Base-by-base conservation (phyloP, 2,888 invertebrate species). In the Campoplex nolae region DNA sequence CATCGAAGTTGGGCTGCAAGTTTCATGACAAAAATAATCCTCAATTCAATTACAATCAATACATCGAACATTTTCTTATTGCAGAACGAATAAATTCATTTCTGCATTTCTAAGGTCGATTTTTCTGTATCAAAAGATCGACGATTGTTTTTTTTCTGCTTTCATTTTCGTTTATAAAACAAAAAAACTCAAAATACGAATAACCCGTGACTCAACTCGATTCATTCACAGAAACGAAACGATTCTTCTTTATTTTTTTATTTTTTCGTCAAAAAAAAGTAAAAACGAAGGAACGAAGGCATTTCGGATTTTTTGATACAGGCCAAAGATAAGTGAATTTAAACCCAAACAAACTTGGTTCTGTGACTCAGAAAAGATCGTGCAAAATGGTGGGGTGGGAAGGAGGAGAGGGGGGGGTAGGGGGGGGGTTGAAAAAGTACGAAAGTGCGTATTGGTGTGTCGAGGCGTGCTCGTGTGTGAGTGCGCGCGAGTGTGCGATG, bases 401-500 rank as follows among this genome's bases (percentile, higher is more conserved):
- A 32, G 51, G 65, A 67, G 28, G 45, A 16, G 18, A 45, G 42
- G 35, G 45, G 58, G 48, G n/a, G 68, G 68, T 68, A 32, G 68
- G 45, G 73, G 51, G 38, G 45, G 35, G 13, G 56, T 45, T 18
- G 42, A 42, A 28, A 54, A n/a, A 75, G 28, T 13, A n/a, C 67
- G 3, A 74, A 18, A 74, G 35, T 38, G 35, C 56, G 73, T 28
- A 35, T 56, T 2, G 11, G 11, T 54, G 16, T 56, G 32, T n/a
- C 11, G 0, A 13, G 11, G 45, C 13, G 28, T n/a, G 62, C 35
- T 11, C 45, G 16, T 48, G 16, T 48, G 16, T 71, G 54, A 38
- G 35, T 38, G 11, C 38, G 16, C 58, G 35, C 56, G 32, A 62
- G 74, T 38, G 70, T 71, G 79, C 65, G 73, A 70, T 70, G 77